Conservation (phyloP, 2,113 vertebrate genomes). For the Aptenodytes patagonicus region DNA sequence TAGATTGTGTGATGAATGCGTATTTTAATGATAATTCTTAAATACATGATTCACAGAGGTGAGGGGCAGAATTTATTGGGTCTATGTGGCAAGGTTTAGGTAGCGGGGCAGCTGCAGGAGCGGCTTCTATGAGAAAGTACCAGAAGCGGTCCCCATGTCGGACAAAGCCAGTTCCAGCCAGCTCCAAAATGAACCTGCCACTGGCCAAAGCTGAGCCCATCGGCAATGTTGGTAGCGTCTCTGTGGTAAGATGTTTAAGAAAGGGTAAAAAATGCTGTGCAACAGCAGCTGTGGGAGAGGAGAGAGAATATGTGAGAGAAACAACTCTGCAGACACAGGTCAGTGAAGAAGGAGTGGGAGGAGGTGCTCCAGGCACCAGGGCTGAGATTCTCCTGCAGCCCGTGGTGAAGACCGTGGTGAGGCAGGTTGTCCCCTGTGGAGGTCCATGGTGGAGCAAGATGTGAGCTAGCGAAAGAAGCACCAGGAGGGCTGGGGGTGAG, state of each 20-base stretch:
- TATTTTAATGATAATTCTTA: no score
- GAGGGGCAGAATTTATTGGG: background rate
- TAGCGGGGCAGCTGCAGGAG: background rate
- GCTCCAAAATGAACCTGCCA: fast-evolving
- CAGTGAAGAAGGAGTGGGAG: background rate
- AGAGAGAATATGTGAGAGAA: background rate
- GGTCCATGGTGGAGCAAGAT: background rate
- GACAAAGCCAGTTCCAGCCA: background rate
- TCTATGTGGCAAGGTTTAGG: background rate
- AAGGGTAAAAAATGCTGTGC: no score
- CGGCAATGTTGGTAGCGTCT: no score
- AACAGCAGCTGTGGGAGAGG: background rate
- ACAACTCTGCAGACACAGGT: background rate
- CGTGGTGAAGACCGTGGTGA: background rate
- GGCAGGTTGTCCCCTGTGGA: fast-evolving
- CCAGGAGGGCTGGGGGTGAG: background rate
- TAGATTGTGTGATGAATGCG: no score
- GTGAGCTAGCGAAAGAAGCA: background rate
- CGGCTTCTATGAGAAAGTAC: background rate
- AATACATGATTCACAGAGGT: no score
- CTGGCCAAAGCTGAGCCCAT: background rate
- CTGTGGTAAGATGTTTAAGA: no score
- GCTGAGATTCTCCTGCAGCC: background rate
- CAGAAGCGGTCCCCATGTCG: background rate
- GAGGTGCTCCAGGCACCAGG: background rate